These are phyloP conservation scores for Unio delphinus DNA, from an alignment of 2,888 invertebrate species.

Conservation along the genomic window DNA sequence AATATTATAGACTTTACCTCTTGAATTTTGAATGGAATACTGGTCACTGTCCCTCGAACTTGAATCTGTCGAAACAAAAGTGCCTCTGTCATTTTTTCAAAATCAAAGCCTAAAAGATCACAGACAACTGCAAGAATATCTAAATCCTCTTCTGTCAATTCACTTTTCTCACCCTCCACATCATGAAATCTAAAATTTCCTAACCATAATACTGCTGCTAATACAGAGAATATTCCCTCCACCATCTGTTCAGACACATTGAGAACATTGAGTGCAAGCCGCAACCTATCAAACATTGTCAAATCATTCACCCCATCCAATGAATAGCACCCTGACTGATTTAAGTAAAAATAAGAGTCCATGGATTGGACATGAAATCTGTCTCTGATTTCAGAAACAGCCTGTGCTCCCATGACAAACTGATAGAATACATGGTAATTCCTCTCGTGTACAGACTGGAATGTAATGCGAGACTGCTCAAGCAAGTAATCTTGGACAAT, in stretches of 20 bases:
- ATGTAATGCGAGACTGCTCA: conserved; percentile 89
- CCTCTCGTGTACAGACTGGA: conserved; percentile 89
- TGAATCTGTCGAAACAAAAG: conserved; percentile 61
- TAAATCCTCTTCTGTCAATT: conserved; percentile 46
- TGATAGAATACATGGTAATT: conserved; percentile 99
- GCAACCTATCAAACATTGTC: conserved; percentile 59
- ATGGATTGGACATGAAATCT: conserved; percentile 49
- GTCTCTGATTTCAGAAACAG: conserved; percentile 52
- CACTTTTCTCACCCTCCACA: conserved; percentile 64
- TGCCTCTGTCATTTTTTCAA: conserved; percentile 50
- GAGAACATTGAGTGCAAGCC: conserved; percentile 62
- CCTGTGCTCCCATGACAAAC: conserved; percentile 83
- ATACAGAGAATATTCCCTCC: conserved; percentile 59
- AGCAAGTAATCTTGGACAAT: conserved; percentile 85
- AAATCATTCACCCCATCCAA: conserved; percentile 59
- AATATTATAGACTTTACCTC: conserved; percentile 46
- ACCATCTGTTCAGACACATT: conserved; percentile 58
- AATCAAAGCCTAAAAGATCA: conserved; percentile 55
- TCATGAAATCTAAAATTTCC: conserved; percentile 62
- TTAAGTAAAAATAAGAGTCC: conserved; percentile 58
- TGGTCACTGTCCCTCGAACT: conserved; percentile 61
- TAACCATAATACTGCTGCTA: conserved; percentile 59
- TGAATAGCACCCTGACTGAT: conserved; percentile 61
- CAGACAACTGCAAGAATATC: conserved; percentile 53
- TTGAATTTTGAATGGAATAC: conserved; percentile 63